Evolutionary conservation across 2,888 invertebrate genomes (phyloP).

Genomic region (Drosophila setosimentum): DNA sequence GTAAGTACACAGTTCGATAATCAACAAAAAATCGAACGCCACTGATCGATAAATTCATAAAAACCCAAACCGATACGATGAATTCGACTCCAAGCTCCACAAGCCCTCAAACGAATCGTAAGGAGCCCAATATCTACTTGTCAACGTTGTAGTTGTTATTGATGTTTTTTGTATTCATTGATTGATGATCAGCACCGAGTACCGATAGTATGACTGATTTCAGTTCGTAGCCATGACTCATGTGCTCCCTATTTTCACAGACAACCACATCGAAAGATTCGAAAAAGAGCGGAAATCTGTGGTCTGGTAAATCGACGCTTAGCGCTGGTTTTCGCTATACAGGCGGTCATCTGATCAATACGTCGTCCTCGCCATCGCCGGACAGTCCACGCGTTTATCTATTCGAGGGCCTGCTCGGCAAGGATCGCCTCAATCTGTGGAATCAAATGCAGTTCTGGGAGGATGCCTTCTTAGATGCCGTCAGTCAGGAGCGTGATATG

Average conservation of each 20-base stretch:
- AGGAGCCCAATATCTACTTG: constrained; percentile 1
- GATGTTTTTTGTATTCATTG: constrained; percentile 1
- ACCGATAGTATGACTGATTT: constrained; percentile 1
- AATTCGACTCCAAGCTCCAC: constrained; percentile 3
- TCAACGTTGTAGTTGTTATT: constrained; percentile 18
- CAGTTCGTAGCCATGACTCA: not conserved
- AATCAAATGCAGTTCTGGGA: constrained; percentile 99
- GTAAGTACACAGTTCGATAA: constrained; percentile 87
- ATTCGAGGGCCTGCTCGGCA: constrained; percentile 93
- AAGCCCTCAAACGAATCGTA: constrained; percentile 2
- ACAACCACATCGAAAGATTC: constrained; percentile 87
- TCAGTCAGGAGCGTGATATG: constrained; percentile 98
- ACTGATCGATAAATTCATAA: constrained; percentile 8
- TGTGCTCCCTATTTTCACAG: constrained; percentile 65
- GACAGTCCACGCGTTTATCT: constrained; percentile 95
- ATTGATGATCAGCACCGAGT: constrained; percentile 19
- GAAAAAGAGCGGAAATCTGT: constrained; percentile 94
- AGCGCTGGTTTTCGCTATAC: constrained; percentile 95
- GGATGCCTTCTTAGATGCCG: constrained; percentile 98
- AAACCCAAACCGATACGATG: constrained; percentile 4
- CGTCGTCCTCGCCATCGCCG: constrained; percentile 93
- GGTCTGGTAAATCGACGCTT: constrained; percentile 96
- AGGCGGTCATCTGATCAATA: constrained; percentile 93
- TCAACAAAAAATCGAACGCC: not conserved
- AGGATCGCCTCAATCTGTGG: constrained; percentile 93